Evolutionary conservation across 1,140 invertebrate genomes (phyloP), one percentile per base, ranked within the genome.

Genomic region (Melitaea cinxia): DNA sequence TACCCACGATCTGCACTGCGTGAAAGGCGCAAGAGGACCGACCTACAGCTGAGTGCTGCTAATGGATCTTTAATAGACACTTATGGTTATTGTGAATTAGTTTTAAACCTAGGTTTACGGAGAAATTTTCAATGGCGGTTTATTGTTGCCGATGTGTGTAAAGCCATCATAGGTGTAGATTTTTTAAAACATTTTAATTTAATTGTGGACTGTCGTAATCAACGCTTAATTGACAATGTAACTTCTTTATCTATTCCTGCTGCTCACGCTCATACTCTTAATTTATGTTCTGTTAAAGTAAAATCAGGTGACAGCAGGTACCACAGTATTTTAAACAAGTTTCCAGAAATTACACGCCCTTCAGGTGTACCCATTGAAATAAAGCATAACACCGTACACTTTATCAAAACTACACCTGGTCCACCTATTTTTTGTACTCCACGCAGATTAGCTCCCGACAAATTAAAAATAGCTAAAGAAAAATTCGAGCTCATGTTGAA

Each of bases 341-440:
- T 62, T 39, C 71, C 65, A 3, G 73, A 80, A 7, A 72, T 78
- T 7, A 76, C 69, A 2, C 68, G 68, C 9, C 76, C 78, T 37
- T 15, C 65, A 10, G 68, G 73, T 19, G 68, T 60, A 7, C 50
- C 35, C 47, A 52, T 21, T 21, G n/a, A n/a, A n/a, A 17, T 47
- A 19, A 37, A 10, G 54, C 79, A 80, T 55, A 73, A 57, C 10
- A 75, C 70, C n/a, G 23, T 63, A 21, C 78, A 81, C 52, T 56
- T 70, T 64, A 83, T 78, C 14, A 62, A 62, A 6, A 87, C 80
- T 10, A 87, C 75, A 26, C 55, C 74, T 19, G 89, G 86, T 1
- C 80, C 78, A n/a, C 88, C 90, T 39, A 77, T 88, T 9, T 65
- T 67, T 14, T 72, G 60, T 37, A 9, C 69, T 14, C 73, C 70